A percentile compares a stretch with the other conserved stretches of the same genome.
phyloP scores from a whole-genome alignment of 1,140 invertebrate genomes.

The Goniozus legneri region DNA sequence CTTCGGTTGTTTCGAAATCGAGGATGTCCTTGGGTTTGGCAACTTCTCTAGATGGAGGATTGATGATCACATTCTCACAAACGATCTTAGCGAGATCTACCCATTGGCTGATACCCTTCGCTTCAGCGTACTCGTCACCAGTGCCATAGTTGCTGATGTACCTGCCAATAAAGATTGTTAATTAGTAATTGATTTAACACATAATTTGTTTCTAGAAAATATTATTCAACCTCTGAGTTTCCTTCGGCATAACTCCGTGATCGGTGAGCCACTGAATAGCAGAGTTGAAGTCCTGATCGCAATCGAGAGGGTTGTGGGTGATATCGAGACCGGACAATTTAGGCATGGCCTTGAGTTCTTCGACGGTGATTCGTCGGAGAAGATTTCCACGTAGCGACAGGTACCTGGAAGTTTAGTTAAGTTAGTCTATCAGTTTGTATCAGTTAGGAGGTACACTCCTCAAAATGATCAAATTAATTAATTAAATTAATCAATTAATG shows the following conservation, averaged over 20 bases:
- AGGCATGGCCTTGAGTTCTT: slow-evolving; percentile 46
- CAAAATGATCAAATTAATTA: too few relatives aligned
- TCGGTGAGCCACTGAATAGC: slow-evolving; percentile 48
- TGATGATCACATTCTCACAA: slow-evolving; percentile 34
- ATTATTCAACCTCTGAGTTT: slow-evolving; percentile 17
- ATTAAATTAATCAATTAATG: too few relatives aligned
- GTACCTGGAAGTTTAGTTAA: slow-evolving; percentile 35
- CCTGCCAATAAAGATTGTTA: slow-evolving; percentile 1
- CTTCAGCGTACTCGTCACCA: slow-evolving; percentile 21
- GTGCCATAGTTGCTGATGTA: slow-evolving; percentile 17
- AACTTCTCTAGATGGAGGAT: slow-evolving; percentile 30
- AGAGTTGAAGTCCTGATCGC: slow-evolving; percentile 45
- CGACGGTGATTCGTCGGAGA: slow-evolving; percentile 41
- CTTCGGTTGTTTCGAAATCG: slow-evolving; percentile 4
- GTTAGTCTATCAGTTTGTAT: too few relatives aligned
- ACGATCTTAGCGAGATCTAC: slow-evolving; percentile 38
- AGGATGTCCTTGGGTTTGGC: slow-evolving; percentile 9
- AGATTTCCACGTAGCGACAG: slow-evolving; percentile 42
- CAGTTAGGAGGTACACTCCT: too few relatives aligned
- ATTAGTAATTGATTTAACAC: neutral
- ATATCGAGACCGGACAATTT: slow-evolving; percentile 44
- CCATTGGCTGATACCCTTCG: slow-evolving; percentile 38
- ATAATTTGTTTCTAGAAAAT: neutral
- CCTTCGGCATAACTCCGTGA: slow-evolving; percentile 41
- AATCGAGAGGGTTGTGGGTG: slow-evolving; percentile 47